phyloP scores from a whole-genome alignment of 2,797 vertebrate species.

The Delichon dasypus region DNA sequence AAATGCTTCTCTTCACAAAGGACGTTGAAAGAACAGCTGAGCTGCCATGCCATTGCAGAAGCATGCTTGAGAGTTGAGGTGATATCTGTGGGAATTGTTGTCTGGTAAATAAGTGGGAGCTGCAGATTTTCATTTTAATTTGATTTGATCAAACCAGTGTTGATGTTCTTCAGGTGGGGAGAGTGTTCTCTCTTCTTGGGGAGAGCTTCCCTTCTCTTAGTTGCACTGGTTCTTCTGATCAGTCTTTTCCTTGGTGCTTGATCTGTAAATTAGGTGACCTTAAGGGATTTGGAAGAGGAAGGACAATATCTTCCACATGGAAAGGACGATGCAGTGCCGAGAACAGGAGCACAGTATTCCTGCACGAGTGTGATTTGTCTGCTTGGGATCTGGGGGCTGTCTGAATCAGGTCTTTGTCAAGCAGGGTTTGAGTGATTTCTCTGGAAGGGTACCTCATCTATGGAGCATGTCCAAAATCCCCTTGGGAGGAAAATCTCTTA shows the following conservation, averaged over 20 bases:
- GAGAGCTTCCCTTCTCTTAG: not conserved
- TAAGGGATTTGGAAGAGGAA: not conserved
- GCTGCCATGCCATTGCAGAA: not conserved
- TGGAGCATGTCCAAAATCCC: conserved; percentile 77
- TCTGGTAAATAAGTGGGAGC: not conserved
- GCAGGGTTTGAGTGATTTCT: conserved; percentile 78
- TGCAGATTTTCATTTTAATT: not conserved
- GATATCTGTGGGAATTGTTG: not conserved
- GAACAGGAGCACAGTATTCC: not conserved
- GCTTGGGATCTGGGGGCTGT: not conserved
- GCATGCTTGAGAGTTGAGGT: not conserved
- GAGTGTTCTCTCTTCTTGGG: not conserved
- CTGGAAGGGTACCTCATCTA: conserved; percentile 82
- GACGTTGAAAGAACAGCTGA: not conserved
- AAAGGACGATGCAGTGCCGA: conserved; percentile 1
- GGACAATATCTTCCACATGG: not conserved
- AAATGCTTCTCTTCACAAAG: not conserved
- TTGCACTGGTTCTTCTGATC: not conserved
- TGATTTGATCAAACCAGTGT: not conserved
- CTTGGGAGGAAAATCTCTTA: conserved; percentile 64
- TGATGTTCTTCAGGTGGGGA: not conserved
- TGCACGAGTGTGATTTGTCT: not conserved
- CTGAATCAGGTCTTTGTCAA: conserved; percentile 70
- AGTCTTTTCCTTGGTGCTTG: not conserved
- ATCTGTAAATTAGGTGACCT: not conserved